Conservation (phyloP, 1,140 invertebrate genomes). For the Conus ventricosus region DNA sequence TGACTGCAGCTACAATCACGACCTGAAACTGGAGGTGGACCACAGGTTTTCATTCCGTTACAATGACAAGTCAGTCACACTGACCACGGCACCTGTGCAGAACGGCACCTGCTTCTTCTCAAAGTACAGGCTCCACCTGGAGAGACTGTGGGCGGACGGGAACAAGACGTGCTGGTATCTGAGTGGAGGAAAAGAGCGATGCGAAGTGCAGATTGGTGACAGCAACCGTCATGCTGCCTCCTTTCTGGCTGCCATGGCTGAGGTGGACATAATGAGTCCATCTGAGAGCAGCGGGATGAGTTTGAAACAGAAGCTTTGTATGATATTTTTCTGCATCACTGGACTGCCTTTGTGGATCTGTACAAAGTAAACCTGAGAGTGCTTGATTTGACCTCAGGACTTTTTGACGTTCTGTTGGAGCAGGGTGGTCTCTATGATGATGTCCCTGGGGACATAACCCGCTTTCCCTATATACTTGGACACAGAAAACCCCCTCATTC, state of each 20-base stretch:
- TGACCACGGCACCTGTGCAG: neutral
- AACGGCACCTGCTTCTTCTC: neutral
- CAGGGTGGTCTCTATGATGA: neutral
- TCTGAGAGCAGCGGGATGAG: neutral
- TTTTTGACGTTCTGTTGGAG: neutral
- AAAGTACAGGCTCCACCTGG: neutral
- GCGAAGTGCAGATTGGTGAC: neutral
- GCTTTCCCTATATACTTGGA: neutral
- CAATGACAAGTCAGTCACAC: neutral
- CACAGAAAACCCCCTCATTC: neutral
- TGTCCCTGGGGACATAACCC: neutral
- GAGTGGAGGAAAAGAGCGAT: too few species aligned
- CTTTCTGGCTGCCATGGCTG: neutral
- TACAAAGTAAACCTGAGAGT: neutral
- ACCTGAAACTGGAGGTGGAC: neutral
- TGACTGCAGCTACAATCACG: neutral
- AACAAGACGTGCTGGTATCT: neutral
- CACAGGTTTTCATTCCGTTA: neutral
- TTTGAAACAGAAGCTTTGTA: too few species aligned
- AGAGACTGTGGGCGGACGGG: neutral
- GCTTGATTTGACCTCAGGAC: neutral
- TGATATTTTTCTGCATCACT: too few species aligned
- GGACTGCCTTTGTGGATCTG: neutral
- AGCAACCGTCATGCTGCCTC: neutral
- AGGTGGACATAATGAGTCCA: neutral